Percentiles rank a stretch among this genome's conserved stretches.
Conservation (phyloP, 2,797 vertebrate genomes). For the Myoxocephalus aenaeus region DNA sequence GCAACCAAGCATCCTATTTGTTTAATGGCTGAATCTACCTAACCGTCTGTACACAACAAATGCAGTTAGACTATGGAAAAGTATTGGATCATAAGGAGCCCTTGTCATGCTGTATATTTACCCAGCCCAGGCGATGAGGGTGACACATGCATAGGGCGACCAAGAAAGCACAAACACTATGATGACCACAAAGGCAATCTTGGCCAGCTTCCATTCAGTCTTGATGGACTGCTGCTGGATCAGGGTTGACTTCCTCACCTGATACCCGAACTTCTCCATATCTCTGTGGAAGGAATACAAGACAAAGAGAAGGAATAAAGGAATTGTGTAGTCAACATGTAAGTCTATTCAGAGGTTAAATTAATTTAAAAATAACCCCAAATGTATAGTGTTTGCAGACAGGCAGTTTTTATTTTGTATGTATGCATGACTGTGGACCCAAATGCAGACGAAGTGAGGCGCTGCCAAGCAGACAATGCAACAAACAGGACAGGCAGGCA, state of each 20-base stretch:
- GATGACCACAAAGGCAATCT: slow-evolving; percentile 92
- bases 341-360: neutral
- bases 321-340: neutral
- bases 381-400: neutral
- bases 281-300: slow-evolving; percentile 74
- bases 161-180: slow-evolving; percentile 92
- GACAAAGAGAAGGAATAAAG: neutral
- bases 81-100: neutral
- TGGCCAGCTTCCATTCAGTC: slow-evolving; percentile 93
- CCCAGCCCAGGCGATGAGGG: slow-evolving; percentile 93
- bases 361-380: neutral
- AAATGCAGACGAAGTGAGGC: neutral
- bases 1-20: slow-evolving; percentile 8
- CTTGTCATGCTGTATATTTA: slow-evolving; percentile 74
- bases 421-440: neutral
- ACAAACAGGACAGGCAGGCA: neutral
- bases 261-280: slow-evolving; percentile 86
- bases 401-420: neutral
- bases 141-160: slow-evolving; percentile 92
- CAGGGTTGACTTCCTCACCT: slow-evolving; percentile 82
- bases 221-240: slow-evolving; percentile 87
- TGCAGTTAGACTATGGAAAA: neutral
- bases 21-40: slow-evolving; percentile 15
- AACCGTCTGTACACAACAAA: neutral
- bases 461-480: neutral